These are phyloP conservation scores for Brachyhypopomus occidentalis DNA, from an alignment of 2,113 vertebrate genomes.

Conservation along the genomic window DNA sequence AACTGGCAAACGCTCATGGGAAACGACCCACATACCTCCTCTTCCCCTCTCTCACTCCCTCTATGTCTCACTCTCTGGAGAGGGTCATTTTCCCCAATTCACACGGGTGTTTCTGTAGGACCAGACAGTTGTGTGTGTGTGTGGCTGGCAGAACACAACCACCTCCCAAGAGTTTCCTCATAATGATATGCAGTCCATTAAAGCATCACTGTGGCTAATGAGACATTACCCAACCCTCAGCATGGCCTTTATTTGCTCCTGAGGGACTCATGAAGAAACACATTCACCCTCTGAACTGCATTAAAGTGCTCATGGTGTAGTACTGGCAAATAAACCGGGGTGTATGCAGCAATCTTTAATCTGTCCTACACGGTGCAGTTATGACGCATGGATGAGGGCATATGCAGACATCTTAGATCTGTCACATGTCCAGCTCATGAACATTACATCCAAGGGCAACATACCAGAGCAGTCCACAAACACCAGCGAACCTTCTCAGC, in stretches of 20 bases:
- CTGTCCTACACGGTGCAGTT: background rate
- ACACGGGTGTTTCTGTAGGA: constrained; percentile 43
- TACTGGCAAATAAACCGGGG: background rate
- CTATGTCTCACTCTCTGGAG: constrained; percentile 34
- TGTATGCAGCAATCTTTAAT: background rate
- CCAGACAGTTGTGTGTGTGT: constrained; percentile 44
- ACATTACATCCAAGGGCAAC: background rate
- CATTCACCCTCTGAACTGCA: constrained; percentile 14
- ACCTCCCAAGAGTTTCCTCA: constrained; percentile 17
- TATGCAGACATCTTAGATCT: background rate
- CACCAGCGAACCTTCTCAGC: background rate
- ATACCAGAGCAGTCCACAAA: background rate
- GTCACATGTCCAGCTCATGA: background rate
- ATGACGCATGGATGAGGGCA: background rate
- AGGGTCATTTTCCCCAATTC: constrained; percentile 45
- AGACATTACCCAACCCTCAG: constrained; percentile 33
- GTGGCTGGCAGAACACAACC: constrained; percentile 38
- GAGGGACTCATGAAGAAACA: constrained; percentile 12
- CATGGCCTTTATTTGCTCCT: constrained; percentile 7
- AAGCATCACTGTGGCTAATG: constrained; percentile 41
- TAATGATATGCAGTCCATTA: constrained; percentile 45
- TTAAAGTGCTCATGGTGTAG: background rate
- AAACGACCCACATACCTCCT: constrained; percentile 58
- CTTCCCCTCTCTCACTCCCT: constrained; percentile 34
- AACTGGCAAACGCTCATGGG: constrained; percentile 60